Evolutionary conservation across 53 echinoderm and acorn worm genomes (phyloP).

Genomic region (Temnopleurus reevesii): DNA sequence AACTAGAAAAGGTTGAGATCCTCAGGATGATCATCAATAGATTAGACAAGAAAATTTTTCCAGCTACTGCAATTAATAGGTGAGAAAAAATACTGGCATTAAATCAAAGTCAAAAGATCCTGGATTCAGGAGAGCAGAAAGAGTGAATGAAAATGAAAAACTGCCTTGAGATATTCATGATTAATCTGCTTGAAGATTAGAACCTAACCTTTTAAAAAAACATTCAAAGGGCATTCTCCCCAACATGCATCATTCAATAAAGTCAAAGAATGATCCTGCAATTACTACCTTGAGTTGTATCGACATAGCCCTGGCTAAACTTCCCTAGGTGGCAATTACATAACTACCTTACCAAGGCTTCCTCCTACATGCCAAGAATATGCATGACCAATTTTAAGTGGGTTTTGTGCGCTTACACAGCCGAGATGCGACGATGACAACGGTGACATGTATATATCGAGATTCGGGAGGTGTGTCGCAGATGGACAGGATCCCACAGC

Average conservation of each 20-base stretch:
- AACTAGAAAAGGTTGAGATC: background rate
- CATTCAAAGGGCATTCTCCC: background rate
- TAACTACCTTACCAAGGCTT: background rate
- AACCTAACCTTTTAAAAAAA: background rate
- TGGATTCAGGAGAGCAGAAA: background rate
- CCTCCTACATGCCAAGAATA: background rate
- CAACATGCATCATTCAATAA: background rate
- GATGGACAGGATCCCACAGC: constrained; percentile 34
- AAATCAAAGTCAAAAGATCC: background rate
- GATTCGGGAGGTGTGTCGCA: constrained; percentile 1
- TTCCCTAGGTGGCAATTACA: background rate
- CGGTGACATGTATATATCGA: background rate
- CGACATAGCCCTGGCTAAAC: background rate
- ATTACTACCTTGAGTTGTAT: background rate
- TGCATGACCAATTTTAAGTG: constrained; percentile 22
- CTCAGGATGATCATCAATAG: background rate
- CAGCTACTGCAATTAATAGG: too few relatives aligned
- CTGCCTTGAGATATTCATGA: background rate
- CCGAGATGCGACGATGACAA: constrained; percentile 2
- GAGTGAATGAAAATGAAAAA: background rate
- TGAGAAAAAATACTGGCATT: too few relatives aligned
- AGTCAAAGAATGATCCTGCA: background rate
- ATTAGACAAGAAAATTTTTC: too few relatives aligned
- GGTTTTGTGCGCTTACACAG: constrained; percentile 10
- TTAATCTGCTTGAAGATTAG: background rate